Percentiles rank a stretch among this genome's conserved stretches.
phyloP scores from a whole-genome alignment of 2,113 vertebrate species.

The Pomatorhinus ruficollis region DNA sequence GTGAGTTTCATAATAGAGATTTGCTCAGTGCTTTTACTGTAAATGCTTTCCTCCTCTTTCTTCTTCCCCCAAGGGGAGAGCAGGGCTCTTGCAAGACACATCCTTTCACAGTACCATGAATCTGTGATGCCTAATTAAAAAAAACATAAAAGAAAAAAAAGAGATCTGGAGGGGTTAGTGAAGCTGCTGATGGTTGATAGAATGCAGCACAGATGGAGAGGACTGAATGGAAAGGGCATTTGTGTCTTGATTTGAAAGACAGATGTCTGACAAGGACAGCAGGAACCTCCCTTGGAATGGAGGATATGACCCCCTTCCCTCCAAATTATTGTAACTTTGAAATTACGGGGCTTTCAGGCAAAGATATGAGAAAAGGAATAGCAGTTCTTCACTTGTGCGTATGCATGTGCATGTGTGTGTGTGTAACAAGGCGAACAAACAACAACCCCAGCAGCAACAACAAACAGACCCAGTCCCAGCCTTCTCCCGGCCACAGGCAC shows the following conservation, averaged over 20 bases:
- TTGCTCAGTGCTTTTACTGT: neutral
- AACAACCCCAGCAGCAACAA: neutral
- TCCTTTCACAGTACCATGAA: neutral
- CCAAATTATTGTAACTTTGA: rapidly evolving
- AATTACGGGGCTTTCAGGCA: neutral
- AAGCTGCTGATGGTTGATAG: neutral
- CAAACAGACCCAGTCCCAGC: neutral
- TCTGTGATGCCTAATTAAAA: neutral
- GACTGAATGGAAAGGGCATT: neutral
- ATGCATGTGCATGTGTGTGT: too few relatives aligned
- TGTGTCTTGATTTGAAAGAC: neutral
- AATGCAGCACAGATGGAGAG: neutral
- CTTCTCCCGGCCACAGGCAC: neutral
- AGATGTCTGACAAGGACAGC: rapidly evolving
- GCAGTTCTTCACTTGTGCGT: too few relatives aligned
- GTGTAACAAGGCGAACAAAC: neutral
- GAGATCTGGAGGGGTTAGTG: too few relatives aligned
- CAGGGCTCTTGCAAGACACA: neutral
- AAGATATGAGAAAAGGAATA: rapidly evolving
- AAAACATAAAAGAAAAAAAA: neutral
- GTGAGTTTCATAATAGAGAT: neutral
- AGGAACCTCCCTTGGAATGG: rapidly evolving
- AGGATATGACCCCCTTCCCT: neutral
- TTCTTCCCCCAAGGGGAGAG: neutral
- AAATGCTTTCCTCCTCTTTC: neutral